Base-by-base conservation (phyloP, 2,797 vertebrate genomes). In the Pteronotus mesoamericanus region DNA sequence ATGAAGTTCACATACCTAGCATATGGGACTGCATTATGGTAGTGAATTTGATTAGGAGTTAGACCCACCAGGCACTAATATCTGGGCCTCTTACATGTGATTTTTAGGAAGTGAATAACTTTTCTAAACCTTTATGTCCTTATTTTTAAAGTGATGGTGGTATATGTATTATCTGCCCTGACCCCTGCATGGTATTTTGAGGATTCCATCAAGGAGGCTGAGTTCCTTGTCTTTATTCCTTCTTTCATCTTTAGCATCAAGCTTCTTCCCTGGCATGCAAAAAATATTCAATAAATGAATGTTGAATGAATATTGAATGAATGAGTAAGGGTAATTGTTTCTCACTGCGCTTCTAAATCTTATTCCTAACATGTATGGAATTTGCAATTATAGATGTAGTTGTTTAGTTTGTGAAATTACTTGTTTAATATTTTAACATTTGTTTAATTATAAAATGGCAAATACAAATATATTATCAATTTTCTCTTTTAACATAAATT, bases 401-500 rank as follows among this genome's bases (percentile, higher is more conserved):
- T 83, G 21, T 48, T 84, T 89, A 8, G 44, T 69, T 82, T 94
- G 37, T 85, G 72, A 94, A 88, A 7, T 89, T 84, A 46, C 46
- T 91, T 92, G 14, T 79, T 92, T 87, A 96, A 29, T 87, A 55
- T 77, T 51, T 93, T 61, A 46, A 69, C 48, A 69, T 18, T 77
- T 46, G 10, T 46, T 66, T 96, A 74, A 71, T 11, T 87, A 14
- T 72, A 51, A 88, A 90, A 86, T 88, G 3, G 12, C 12, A 37
- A 75, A 37, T 7, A 64, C 16, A 34, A 61, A 34, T 32, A 77
- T 39, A 22, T 34, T 48, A 57, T 37, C 42, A n/a, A 46, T 39
- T 89, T 68, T 95, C 93, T 61, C 64, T 86, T 95, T 88, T 85
- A 93, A 66, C 24, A 89, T 9, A 51, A 78, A 42, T 80, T 85